Evolutionary conservation across 2,113 vertebrate genomes (phyloP).

Genomic region (Rhinichthys klamathensis): DNA sequence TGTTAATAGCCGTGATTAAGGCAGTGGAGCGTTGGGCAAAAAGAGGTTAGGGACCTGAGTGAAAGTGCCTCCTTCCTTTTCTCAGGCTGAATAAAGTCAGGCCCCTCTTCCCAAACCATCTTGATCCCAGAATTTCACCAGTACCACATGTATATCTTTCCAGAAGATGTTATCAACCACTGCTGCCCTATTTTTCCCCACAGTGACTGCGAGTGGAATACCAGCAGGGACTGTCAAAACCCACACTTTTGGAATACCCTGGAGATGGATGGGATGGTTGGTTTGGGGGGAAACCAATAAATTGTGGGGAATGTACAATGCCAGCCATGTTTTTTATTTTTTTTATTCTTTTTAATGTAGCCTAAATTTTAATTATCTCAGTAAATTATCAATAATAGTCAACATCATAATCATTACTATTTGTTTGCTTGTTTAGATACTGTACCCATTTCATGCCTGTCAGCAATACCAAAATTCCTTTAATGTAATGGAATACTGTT

Average conservation of each 20-base stretch:
- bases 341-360: background rate
- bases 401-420: background rate
- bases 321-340: background rate
- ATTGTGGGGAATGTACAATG: background rate
- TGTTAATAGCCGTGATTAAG: slow-evolving; percentile 50
- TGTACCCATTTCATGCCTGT: background rate
- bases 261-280: background rate
- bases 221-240: slow-evolving; percentile 17
- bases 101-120: background rate
- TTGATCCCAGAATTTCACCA: slow-evolving; percentile 29
- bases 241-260: slow-evolving; percentile 1
- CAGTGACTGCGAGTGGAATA: slow-evolving; percentile 35
- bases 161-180: slow-evolving; percentile 58
- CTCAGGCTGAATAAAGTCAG: background rate
- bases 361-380: background rate
- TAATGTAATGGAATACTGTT: background rate
- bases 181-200: slow-evolving; percentile 6
- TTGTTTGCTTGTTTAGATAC: background rate
- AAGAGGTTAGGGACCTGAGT: slow-evolving; percentile 20
- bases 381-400: background rate
- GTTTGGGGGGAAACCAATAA: background rate
- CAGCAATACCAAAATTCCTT: background rate
- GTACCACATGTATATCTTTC: slow-evolving; percentile 12
- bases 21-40: slow-evolving; percentile 37
- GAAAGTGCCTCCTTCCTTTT: background rate